These are phyloP conservation scores for Hirudinaria manillensis DNA, from an alignment of 2,888 invertebrate species.

Conservation along the genomic window DNA sequence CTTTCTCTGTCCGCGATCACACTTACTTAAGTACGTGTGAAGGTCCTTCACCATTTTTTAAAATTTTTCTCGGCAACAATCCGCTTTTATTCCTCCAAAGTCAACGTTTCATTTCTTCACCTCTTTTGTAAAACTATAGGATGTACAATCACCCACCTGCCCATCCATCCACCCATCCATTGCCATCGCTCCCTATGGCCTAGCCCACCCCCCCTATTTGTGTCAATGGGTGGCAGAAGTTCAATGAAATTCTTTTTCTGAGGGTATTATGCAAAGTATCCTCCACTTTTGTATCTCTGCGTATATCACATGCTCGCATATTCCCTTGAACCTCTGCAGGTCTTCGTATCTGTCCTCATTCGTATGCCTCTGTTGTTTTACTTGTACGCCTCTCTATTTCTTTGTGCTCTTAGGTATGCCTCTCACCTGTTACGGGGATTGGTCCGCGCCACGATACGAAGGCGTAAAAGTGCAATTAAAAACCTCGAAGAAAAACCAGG, in stretches of 20 bases:
- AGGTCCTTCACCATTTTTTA: too few species aligned
- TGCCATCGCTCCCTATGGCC: too few species aligned
- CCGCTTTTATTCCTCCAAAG: too few species aligned
- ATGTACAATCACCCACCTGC: too few species aligned
- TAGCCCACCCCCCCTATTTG: too few species aligned
- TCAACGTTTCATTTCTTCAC: too few species aligned
- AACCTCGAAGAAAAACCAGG: slow-evolving; percentile 7
- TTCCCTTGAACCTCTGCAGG: background rate
- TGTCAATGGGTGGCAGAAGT: too few species aligned
- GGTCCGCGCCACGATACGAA: background rate
- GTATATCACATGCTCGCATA: background rate
- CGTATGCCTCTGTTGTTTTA: background rate
- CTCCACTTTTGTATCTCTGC: background rate
- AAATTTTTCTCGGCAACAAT: too few species aligned
- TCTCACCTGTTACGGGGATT: background rate
- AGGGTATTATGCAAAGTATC: too few species aligned
- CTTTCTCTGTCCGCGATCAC: background rate
- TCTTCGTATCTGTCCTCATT: slow-evolving; percentile 11
- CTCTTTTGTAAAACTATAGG: too few species aligned
- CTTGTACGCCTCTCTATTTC: background rate
- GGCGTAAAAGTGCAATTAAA: slow-evolving; percentile 19
- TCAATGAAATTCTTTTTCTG: too few species aligned
- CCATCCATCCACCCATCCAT: too few species aligned
- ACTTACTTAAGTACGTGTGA: background rate
- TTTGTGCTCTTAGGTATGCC: background rate